Evolutionary conservation across 2,797 vertebrate species (phyloP), one percentile per base, ranked within the genome.

Genomic region (Xyrichtys novacula): DNA sequence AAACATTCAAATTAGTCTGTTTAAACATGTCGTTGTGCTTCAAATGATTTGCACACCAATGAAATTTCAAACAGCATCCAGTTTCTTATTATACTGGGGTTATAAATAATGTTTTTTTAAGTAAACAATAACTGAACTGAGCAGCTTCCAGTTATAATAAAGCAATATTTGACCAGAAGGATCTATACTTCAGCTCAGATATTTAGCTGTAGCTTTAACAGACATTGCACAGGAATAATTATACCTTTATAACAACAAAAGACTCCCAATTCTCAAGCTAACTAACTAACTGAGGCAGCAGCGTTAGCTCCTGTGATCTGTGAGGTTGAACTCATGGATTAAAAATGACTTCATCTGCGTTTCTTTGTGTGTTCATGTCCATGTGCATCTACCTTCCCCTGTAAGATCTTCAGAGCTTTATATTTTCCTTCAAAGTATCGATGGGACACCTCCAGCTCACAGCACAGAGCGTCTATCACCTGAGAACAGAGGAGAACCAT

Each of bases 361-460:
- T 9, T 34, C 10, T 25, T 16, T 25, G 44, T 28, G 16, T 16
- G 36, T n/a, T n/a, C 25, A 3, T 36, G 46, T 48, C 29, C 36
- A 43, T 46, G 55, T 20, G 32, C 3, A 5, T 42, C 2, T 92
- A 98, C 96, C 94, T 96, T 95, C 77, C 94, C 95, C 74, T 98
- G 96, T 44, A 98, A 81, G 83, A 98, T 96, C 92, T 95, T 96
- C 62, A 98, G 65, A 66, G 97, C 96, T 93, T 96, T 95, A 28
- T 96, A 95, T 91, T 98, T 98, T 32, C 96, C 96, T 88, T 97
- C 93, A 31, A 97, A 93, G 81, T 96, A 96, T 53, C 95, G 95
- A 67, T 92, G 96, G 25, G 94, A 93, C 3, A 94, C 96, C 62
- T 98, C 96, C 64, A 98, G 90, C 70, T 98, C 97, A 61, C 93